These are phyloP conservation scores for Malurus melanocephalus DNA, from an alignment of 2,113 vertebrate genomes.

Conservation along the genomic window DNA sequence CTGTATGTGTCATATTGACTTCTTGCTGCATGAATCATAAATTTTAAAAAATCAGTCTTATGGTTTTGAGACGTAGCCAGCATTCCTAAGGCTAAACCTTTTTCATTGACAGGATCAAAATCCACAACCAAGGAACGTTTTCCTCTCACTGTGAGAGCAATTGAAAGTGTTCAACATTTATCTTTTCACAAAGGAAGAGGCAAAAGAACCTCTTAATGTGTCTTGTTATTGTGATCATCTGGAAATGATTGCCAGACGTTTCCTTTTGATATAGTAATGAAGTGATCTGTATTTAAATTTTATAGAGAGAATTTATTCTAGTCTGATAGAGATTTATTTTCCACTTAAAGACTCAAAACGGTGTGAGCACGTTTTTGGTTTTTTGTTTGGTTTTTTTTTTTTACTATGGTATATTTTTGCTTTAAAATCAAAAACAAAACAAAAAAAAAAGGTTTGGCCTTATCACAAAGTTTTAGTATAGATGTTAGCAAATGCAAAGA, in stretches of 20 bases:
- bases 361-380: slow-evolving; percentile 38
- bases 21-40: slow-evolving; percentile 78
- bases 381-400: slow-evolving; percentile 19
- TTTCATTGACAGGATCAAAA: slow-evolving; percentile 66
- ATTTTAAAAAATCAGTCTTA: slow-evolving; percentile 69
- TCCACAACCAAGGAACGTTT: slow-evolving; percentile 43
- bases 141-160: slow-evolving; percentile 50
- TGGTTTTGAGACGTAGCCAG: slow-evolving; percentile 71
- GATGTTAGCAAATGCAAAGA: slow-evolving; percentile 75
- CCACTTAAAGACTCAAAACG: slow-evolving; percentile 68
- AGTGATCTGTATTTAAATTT: slow-evolving; percentile 77
- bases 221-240: slow-evolving; percentile 76
- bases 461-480: slow-evolving; percentile 75
- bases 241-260: slow-evolving; percentile 71
- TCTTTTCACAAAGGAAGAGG: slow-evolving; percentile 59
- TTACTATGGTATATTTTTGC: slow-evolving; percentile 74
- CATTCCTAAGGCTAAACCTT: slow-evolving; percentile 78
- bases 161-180: slow-evolving; percentile 49
- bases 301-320: slow-evolving; percentile 79
- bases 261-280: slow-evolving; percentile 72
- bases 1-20: slow-evolving; percentile 72
- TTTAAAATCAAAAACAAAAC: slow-evolving; percentile 67
- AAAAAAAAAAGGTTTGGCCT: slow-evolving; percentile 76
- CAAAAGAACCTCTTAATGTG: slow-evolving; percentile 64
- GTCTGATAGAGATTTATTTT: slow-evolving; percentile 80